A percentile compares a stretch with the other conserved stretches of the same genome.
phyloP scores from a whole-genome alignment of 1,140 invertebrate species.

The Drosophila ficusphila region DNA sequence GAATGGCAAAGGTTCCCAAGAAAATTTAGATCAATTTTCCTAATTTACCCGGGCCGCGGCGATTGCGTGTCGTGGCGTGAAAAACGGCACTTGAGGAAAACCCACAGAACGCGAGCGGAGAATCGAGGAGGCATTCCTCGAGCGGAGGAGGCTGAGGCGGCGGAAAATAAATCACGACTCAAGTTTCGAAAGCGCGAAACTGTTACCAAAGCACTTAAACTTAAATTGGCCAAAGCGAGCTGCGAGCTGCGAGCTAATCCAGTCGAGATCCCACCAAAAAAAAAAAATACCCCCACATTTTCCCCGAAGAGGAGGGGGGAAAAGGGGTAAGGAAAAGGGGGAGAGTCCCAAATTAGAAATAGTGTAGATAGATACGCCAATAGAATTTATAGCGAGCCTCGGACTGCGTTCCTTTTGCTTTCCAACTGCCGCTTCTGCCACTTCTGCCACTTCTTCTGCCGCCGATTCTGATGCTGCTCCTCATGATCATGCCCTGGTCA shows the following conservation, averaged over 20 bases:
- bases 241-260: conserved; percentile 21
- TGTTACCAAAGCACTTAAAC: conserved; percentile 83
- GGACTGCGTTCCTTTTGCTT: conserved; percentile 51
- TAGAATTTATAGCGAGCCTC: conserved; percentile 77
- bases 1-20: conserved; percentile 73
- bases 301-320: background rate
- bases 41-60: conserved; percentile 77
- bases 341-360: conserved; percentile 75
- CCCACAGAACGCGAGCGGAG: conserved; percentile 17
- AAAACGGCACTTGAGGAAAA: conserved; percentile 76
- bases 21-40: conserved; percentile 83
- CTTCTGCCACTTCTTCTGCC: conserved; percentile 22
- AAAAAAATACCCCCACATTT: background rate
- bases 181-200: conserved; percentile 82
- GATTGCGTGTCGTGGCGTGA: conserved; percentile 82
- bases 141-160: conserved; percentile 4
- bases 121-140: conserved; percentile 17
- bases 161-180: conserved; percentile 80
- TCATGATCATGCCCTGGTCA: conserved; percentile 74
- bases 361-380: conserved; percentile 82
- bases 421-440: conserved; percentile 12
- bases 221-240: conserved; percentile 76
- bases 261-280: conserved; percentile 18
- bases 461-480: conserved; percentile 34
- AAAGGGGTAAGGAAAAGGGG: background rate